Conservation (phyloP, 37 sponge, comb jelly and placozoan genomes). For the Spongia lamella region DNA sequence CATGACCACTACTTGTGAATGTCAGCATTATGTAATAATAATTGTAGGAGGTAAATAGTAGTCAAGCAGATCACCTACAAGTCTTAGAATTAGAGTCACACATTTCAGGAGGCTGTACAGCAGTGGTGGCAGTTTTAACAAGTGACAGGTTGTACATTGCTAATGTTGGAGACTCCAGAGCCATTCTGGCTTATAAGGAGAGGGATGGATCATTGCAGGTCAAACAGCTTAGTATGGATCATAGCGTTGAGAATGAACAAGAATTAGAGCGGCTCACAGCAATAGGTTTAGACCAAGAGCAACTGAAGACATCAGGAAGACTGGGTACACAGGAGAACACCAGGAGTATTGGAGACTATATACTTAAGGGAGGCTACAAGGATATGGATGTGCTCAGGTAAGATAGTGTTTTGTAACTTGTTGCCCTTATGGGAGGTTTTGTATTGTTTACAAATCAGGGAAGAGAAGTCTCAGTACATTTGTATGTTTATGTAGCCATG, state of each 20-base stretch:
- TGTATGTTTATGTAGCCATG: constrained; percentile 33
- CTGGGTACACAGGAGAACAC: constrained; percentile 93
- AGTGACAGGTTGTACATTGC: constrained; percentile 74
- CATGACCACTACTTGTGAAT: too few relatives aligned
- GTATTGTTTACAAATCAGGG: background rate
- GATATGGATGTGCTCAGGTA: constrained; percentile 86
- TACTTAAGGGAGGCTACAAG: constrained; percentile 87
- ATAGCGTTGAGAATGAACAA: constrained; percentile 75
- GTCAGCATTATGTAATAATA: too few relatives aligned
- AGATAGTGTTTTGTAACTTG: constrained; percentile 8
- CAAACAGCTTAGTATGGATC: constrained; percentile 77
- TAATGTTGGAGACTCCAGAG: constrained; percentile 92
- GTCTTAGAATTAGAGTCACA: constrained; percentile 37
- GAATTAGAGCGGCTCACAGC: constrained; percentile 70
- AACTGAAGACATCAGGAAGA: constrained; percentile 56
- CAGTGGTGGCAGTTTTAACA: constrained; percentile 68
- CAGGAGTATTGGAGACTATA: constrained; percentile 90
- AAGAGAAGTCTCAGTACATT: background rate
- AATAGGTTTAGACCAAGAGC: constrained; percentile 65
- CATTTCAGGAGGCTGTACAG: constrained; percentile 82
- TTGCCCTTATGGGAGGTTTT: background rate
- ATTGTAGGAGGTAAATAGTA: constrained; percentile 77
- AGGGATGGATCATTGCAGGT: constrained; percentile 21
- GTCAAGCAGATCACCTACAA: constrained; percentile 67
- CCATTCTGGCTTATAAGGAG: constrained; percentile 44